Evolutionary conservation across 2,113 vertebrate genomes (phyloP).

Genomic region (Triplophysa siluroides): DNA sequence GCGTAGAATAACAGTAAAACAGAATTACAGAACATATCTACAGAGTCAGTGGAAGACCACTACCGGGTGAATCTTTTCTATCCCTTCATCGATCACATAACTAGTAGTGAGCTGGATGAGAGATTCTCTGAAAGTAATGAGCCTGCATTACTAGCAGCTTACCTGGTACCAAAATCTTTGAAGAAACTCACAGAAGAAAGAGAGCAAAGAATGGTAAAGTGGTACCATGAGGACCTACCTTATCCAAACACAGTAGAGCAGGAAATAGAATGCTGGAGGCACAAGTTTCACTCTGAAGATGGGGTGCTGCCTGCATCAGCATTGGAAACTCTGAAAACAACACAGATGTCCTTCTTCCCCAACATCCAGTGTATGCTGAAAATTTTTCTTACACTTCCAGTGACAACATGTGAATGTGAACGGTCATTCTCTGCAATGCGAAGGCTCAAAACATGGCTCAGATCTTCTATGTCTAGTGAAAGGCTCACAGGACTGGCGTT

Average conservation of each 20-base stretch:
- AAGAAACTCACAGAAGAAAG: conserved; percentile 41
- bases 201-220: conserved; percentile 24
- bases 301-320: conserved; percentile 31
- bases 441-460: no score
- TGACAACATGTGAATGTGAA: no score
- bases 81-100: conserved; percentile 36
- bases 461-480: no score
- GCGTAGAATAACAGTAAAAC: no score
- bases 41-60: no score
- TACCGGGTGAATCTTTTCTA: conserved; percentile 24
- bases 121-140: conserved; percentile 38
- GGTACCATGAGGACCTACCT: conserved; percentile 28
- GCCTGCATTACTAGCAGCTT: conserved; percentile 30
- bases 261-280: conserved; percentile 30
- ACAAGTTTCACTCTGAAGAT: conserved; percentile 22
- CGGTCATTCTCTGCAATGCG: no score
- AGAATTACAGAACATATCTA: no score
- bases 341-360: conserved; percentile 21
- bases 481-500: no score
- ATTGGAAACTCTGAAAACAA: conserved; percentile 20
- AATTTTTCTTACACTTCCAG: no score
- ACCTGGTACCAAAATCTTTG: conserved; percentile 26
- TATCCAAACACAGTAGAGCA: conserved; percentile 21
- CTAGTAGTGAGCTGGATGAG: conserved; percentile 31
- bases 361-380: no score